Base-by-base conservation (phyloP, 2,888 invertebrate genomes). In the Tetropium fuscum region DNA sequence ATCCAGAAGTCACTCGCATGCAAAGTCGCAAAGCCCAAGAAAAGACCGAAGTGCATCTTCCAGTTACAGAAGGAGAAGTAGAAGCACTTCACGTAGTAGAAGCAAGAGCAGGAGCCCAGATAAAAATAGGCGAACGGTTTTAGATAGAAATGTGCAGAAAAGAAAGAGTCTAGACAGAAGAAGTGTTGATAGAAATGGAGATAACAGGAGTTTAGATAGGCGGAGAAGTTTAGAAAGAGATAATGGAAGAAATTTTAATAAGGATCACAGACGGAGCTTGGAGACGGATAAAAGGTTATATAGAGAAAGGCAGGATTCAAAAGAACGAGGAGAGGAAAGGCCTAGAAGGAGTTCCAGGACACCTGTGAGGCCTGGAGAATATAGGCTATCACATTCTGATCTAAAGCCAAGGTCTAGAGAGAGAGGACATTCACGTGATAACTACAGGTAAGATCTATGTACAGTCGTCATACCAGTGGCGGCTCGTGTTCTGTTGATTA, bases 331-430 rank as follows among this genome's bases (percentile, higher is more conserved):
- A 10, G 47, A 30, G 2, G 30, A 48, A 2, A 20, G 40, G 30
- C 38, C 38, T n/a, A 55, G 38, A n/a, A 48, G 27, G n/a, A 34
- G 47, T 30, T 55, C 55, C 1, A 19, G 27, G 16, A 55, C 55
- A 7, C 47, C 55, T 1, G 13, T 55, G 10, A 55, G 55, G 32
- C 55, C 55, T 20, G 55, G 55, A 5, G 55, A 55, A 15, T 55
- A 55, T 8, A 48, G 55, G n/a, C 54, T 45, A 3, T 27, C 36
- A 11, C 45, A 22, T 36, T 27, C 54, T 27, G 45, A 54, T 5
- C 6, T 34, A 6, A 5, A 15, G 11, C 16, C 19, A 2, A 47
- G 34, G 19, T n/a, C 32, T 2, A 47, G 48, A 19, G 48, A 32
- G 6, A 40, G 47, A 4, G 51, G 40, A 2, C 11, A 5, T 2